Evolutionary conservation across 2,888 invertebrate species (phyloP), one percentile per base, ranked within the genome.

Genomic region (Pseudanteris insignis): DNA sequence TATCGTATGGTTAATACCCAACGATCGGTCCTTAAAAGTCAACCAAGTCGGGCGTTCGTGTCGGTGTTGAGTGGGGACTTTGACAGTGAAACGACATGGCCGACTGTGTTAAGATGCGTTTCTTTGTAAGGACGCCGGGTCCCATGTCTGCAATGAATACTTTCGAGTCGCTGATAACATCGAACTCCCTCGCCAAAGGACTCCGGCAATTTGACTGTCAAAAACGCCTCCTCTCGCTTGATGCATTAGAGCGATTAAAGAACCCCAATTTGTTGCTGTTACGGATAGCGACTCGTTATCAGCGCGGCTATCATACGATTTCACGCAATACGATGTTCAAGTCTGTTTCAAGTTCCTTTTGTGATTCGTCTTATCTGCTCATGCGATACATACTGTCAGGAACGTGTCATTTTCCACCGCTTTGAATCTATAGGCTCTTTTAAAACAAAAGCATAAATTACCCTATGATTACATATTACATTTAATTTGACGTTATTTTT

Each of bases 181-280:
- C 62, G 40, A 58, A 63, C 65, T 50, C 65, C 63, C 63, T 65
- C 53, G 50, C 70, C 59, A 67, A 70, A 71, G 71, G 73, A 70
- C 70, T 69, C 71, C 64, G 66, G 59, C 62, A 62, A 65, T 66
- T 76, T 75, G 66, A 72, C 74, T 72, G 75, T 75, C 75, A 74
- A 73, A 74, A 70, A 65, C 59, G 63, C 40, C 65, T 63, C 53
- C 57, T 63, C 58, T 68, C 57, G 67, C 62, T 73, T 74, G 77
- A 75, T 77, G 74, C 70, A 76, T 75, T 71, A 70, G 71, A 69
- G 58, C 73, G 74, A 77, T 76, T 75, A 76, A 70, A 67, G 71
- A 67, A 68, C 70, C 70, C 72, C 74, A 74, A 76, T 76, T 76
- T 72, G 72, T 74, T 68, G 68, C 59, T 62, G 71, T 67, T 66